Percentiles rank a stretch among this genome's conserved stretches.
These are phyloP conservation scores for Podiceps cristatus DNA, from an alignment of 2,113 vertebrate genomes.

Conservation along the genomic window DNA sequence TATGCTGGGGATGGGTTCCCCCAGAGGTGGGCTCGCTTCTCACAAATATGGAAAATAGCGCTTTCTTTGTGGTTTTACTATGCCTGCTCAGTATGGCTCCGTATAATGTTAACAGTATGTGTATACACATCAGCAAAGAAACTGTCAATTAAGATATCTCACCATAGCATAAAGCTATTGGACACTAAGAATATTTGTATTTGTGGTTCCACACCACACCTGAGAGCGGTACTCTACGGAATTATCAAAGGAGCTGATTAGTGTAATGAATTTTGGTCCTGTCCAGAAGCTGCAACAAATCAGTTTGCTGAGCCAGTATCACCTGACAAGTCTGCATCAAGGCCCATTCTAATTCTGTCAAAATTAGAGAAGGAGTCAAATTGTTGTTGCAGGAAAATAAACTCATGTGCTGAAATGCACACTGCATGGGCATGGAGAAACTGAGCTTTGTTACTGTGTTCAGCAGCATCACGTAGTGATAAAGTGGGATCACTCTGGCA, in stretches of 20 bases:
- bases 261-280: not conserved
- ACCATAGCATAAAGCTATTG: not conserved
- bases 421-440: not conserved
- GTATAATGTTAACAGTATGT: not conserved
- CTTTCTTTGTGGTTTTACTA: not conserved
- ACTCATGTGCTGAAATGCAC: not conserved
- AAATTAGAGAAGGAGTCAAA: conserved; percentile 6
- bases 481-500: not conserved
- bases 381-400: not conserved
- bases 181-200: not conserved
- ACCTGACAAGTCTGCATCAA: not conserved
- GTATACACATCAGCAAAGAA: not conserved
- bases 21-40: not conserved
- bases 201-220: not conserved
- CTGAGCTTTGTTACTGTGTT: not conserved
- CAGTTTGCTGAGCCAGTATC: not conserved
- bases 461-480: not conserved
- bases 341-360: not conserved
- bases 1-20: not conserved
- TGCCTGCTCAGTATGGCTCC: not conserved
- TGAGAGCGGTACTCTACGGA: not conserved
- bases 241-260: not conserved
- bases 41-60: not conserved
- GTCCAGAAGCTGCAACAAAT: not conserved
- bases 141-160: not conserved